Percentiles rank a stretch among this genome's conserved stretches.
phyloP scores from a whole-genome alignment of 2,797 vertebrate genomes.

The Lerista edwardsae region DNA sequence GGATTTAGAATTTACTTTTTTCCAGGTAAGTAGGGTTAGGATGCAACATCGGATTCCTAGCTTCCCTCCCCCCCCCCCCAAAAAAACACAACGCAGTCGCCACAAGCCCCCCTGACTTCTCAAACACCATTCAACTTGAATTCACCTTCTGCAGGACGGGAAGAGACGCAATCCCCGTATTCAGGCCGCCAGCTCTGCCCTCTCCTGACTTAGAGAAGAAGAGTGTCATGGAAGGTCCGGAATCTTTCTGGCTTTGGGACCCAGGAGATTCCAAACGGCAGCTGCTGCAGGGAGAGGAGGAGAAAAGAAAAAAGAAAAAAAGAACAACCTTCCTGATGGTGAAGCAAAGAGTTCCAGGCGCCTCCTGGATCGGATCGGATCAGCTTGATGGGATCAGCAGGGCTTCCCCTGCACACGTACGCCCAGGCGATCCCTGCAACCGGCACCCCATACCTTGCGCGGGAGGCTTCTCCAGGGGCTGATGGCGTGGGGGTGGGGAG shows the following conservation, averaged over 20 bases:
- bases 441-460: constrained; percentile 17
- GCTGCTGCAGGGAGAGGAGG: constrained; percentile 6
- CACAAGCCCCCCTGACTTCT: neutral
- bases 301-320: too few species aligned
- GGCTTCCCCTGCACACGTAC: neutral
- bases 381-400: neutral
- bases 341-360: constrained; percentile 12
- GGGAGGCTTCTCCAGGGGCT: neutral
- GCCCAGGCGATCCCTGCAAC: neutral
- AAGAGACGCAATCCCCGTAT: neutral
- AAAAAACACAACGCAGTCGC: too few species aligned
- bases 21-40: neutral
- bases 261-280: neutral
- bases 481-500: neutral
- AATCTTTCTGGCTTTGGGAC: neutral
- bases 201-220: neutral
- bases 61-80: neutral
- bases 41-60: neutral
- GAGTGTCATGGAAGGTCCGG: neutral
- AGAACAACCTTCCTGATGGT: neutral
- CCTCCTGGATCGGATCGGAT: neutral
- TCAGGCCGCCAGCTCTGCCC: neutral
- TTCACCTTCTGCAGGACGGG: neutral
- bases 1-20: too few species aligned
- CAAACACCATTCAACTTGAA: neutral